Evolutionary conservation across 2,888 invertebrate species (phyloP).

Genomic region (Cantharis rufa): DNA sequence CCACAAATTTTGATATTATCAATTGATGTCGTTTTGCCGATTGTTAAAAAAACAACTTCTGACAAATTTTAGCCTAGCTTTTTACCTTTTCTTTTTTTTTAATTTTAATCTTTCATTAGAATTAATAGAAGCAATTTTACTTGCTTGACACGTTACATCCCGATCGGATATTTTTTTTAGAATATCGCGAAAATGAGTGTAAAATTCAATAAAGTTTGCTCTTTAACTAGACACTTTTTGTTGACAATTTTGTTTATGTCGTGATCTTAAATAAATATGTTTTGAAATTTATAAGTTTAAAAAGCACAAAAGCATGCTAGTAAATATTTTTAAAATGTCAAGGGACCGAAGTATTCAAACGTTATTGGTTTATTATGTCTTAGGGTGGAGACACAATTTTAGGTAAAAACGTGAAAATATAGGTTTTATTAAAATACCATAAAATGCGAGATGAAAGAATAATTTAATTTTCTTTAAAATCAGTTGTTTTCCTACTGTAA

Average conservation of each 20-base stretch:
- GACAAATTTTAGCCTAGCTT: no score
- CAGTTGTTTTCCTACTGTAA: background rate
- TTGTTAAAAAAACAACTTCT: no score
- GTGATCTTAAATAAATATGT: background rate
- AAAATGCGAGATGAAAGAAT: slow-evolving; percentile 29
- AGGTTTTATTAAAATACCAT: slow-evolving; percentile 36
- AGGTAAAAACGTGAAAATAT: slow-evolving; percentile 36
- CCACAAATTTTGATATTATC: no score
- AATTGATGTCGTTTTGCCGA: no score
- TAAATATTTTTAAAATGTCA: slow-evolving; percentile 26
- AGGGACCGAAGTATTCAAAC: slow-evolving; percentile 24
- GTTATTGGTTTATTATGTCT: slow-evolving; percentile 31
- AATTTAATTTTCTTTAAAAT: slow-evolving; percentile 31
- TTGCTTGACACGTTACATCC: background rate
- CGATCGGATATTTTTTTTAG: background rate
- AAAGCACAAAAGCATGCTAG: slow-evolving; percentile 24
- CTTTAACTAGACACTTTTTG: background rate
- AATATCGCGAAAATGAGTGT: background rate
- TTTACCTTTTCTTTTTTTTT: no score
- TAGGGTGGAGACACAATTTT: slow-evolving; percentile 32
- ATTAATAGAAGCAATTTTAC: no score
- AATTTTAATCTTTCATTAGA: no score
- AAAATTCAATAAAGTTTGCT: background rate
- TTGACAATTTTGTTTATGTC: background rate
- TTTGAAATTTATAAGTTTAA: slow-evolving; percentile 26